These are phyloP conservation scores for Drosophila neotestacea DNA, from an alignment of 2,888 invertebrate genomes.

Conservation along the genomic window DNA sequence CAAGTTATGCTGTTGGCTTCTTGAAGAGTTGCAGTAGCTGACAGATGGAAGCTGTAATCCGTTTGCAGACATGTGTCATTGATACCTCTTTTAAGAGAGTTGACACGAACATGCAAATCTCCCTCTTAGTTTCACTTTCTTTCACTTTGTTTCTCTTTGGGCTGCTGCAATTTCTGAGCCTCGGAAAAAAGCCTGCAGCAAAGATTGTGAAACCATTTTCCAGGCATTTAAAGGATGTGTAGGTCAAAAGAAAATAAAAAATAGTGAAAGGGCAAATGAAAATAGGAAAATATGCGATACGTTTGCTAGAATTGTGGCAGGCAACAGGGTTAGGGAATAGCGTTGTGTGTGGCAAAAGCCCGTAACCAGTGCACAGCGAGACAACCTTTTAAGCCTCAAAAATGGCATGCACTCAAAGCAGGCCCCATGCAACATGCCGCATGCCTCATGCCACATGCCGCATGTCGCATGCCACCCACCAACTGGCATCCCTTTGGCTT, in stretches of 20 bases:
- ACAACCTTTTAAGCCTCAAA: constrained; percentile 44
- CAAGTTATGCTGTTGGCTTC: constrained; percentile 6
- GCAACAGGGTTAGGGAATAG: neutral
- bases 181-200: constrained; percentile 9
- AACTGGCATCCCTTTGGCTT: constrained; percentile 4
- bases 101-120: neutral
- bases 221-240: constrained; percentile 13
- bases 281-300: constrained; percentile 1
- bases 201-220: constrained; percentile 25
- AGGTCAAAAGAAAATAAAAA: neutral
- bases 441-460: neutral
- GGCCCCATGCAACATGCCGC: neutral
- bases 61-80: constrained; percentile 1
- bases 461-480: constrained; percentile 1
- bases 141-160: neutral
- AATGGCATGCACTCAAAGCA: constrained; percentile 35
- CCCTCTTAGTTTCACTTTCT: neutral
- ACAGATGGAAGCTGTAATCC: constrained; percentile 2
- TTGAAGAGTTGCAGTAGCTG: neutral
- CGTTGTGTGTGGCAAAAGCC: neutral
- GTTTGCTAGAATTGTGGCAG: neutral
- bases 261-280: constrained; percentile 1
- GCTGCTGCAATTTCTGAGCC: neutral
- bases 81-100: neutral
- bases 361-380: constrained; percentile 25